These are phyloP conservation scores for Hydriomena furcata DNA, from an alignment of 2,888 invertebrate genomes.

Conservation along the genomic window DNA sequence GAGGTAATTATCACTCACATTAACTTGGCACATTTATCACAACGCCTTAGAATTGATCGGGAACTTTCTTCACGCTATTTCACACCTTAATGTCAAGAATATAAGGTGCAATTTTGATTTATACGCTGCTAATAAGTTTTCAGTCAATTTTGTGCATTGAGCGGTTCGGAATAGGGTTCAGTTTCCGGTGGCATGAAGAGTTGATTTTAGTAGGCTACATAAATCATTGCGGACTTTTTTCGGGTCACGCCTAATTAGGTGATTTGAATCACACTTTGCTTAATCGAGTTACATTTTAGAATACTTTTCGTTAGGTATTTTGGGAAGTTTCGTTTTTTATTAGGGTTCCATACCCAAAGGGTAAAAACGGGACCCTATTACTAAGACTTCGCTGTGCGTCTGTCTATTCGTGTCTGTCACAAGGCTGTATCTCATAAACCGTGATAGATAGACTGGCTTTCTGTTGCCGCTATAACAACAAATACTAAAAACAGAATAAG, in stretches of 20 bases:
- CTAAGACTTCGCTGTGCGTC: no score
- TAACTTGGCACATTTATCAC: slow-evolving; percentile 35
- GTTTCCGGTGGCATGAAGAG: slow-evolving; percentile 18
- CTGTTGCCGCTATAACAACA: no score
- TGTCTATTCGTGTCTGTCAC: no score
- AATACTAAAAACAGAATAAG: no score
- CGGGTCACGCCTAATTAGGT: slow-evolving; percentile 37
- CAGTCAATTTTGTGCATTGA: slow-evolving; percentile 12
- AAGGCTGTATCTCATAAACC: no score
- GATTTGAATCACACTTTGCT: slow-evolving; percentile 36
- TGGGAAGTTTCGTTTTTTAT: slow-evolving; percentile 11
- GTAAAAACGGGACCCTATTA: no score
- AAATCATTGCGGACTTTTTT: slow-evolving; percentile 38
- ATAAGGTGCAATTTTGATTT: slow-evolving; percentile 18
- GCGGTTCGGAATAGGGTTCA: slow-evolving; percentile 14
- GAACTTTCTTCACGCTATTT: slow-evolving; percentile 20
- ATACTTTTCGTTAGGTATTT: slow-evolving; percentile 17
- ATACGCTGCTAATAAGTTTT: slow-evolving; percentile 1
- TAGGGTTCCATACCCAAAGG: no score
- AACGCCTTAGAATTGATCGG: slow-evolving; percentile 23
- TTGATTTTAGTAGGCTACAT: slow-evolving; percentile 35
- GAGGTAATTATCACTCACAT: slow-evolving; percentile 35
- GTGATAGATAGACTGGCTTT: no score
- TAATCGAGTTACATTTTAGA: slow-evolving; percentile 28
- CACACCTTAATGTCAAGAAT: slow-evolving; percentile 17